phyloP scores from a whole-genome alignment of 2,113 vertebrate species.

The Centropus bengalensis region DNA sequence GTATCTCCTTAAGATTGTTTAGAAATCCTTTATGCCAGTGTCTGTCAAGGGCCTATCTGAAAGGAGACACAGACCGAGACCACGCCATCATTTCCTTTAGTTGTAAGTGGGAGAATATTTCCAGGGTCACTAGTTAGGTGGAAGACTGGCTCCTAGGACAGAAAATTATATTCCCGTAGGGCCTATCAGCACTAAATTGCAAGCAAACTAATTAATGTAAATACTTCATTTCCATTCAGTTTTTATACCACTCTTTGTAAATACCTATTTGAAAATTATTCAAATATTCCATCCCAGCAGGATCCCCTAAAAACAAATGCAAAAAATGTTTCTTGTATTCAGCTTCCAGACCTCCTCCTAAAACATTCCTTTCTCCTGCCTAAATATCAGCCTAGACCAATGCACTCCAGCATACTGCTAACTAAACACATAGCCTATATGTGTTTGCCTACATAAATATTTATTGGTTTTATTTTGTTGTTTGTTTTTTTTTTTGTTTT shows the following conservation, averaged over 20 bases:
- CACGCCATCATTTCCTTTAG: accelerated
- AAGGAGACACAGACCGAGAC: not conserved
- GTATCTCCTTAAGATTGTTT: not conserved
- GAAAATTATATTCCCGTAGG: not conserved
- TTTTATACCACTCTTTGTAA: not conserved
- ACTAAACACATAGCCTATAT: no score
- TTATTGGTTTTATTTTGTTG: not conserved
- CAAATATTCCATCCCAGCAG: not conserved
- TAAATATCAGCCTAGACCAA: not conserved
- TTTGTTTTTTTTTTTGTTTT: not conserved
- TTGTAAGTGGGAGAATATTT: not conserved
- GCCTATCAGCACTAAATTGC: not conserved
- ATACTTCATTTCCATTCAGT: not conserved
- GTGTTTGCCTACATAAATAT: not conserved
- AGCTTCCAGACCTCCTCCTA: not conserved
- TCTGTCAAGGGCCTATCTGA: not conserved
- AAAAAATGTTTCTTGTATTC: not conserved
- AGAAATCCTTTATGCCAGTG: not conserved
- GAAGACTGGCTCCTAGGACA: not conserved
- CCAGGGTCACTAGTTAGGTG: not conserved
- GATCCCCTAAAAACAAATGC: not conserved
- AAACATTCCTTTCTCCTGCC: not conserved
- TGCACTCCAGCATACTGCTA: no score
- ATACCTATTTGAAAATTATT: not conserved
- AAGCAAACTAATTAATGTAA: not conserved